Base-by-base conservation (phyloP, 2,113 vertebrate species). In the Oophaga pumilio region DNA sequence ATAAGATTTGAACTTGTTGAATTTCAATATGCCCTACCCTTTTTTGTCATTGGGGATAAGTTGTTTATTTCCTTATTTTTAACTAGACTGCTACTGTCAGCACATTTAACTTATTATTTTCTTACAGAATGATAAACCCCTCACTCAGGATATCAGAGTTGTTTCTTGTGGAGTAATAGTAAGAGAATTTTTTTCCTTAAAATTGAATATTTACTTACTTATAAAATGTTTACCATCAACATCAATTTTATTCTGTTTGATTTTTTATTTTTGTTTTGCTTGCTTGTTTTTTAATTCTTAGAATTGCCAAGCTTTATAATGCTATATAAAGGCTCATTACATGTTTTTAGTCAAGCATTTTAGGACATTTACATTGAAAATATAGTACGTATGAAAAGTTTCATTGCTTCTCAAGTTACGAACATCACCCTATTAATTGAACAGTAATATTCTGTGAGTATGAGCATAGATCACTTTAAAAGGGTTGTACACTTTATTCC, bases 61-160 rank as follows among this genome's bases (percentile, higher is more conserved):
- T 43, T 43, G 33, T 43, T 43, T 43, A 2, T 43, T 43, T 43
- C 33, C 33, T 43, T 43, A 43, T 43, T 43, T 2, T 62, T 28
- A n/a, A 53, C 26, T 24, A 13, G 50, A 57, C n/a, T 24, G 50
- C 12, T 17, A 81, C 22, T 8, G 5, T 60, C 24, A 56, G 14
- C 33, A 11, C 22, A 62, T 13, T 43, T 81, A 6, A 81, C 43
- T 0, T 6, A 60, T 26, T 82, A 0, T 53, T 76, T 56, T 71
- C 14, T 50, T 24, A 18, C n/a, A 88, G 87, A 88, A 88, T 43
- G 87, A 88, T 28, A 84, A 88, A 49, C n/a, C 73, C 11, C 80
- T 88, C 24, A 24, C 6, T 57, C 26, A 76, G 26, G 73, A 88
- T 20, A 88, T 88, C 71, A 84, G 80, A 28, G 24, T n/a, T 68